Evolutionary conservation across 1,140 invertebrate genomes (phyloP).

Genomic region (Zaprionus lachaisei): DNA sequence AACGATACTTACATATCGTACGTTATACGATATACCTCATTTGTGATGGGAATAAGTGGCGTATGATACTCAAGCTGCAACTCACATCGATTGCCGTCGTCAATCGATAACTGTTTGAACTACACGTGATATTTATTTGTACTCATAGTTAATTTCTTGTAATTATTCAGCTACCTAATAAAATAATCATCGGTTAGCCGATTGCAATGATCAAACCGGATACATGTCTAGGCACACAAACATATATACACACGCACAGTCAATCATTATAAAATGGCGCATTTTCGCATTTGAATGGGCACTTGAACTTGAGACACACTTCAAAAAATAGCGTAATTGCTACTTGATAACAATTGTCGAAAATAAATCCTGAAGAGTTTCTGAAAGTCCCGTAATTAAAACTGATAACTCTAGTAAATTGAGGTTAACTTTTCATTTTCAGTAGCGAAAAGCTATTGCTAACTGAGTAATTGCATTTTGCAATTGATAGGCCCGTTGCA

Average conservation of each 20-base stretch:
- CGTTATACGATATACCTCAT: conserved; percentile 16
- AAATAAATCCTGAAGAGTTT: conserved; percentile 13
- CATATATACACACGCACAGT: conserved; percentile 4
- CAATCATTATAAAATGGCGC: conserved; percentile 22
- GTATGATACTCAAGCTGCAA: conserved; percentile 13
- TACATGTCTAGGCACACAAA: conserved; percentile 21
- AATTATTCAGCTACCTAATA: conserved; percentile 72
- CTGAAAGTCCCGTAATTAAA: conserved; percentile 19
- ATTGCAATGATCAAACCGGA: conserved; percentile 63
- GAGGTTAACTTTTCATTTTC: conserved; percentile 1
- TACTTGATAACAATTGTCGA: conserved; percentile 33
- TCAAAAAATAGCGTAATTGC: conserved; percentile 35
- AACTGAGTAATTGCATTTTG: conserved; percentile 10
- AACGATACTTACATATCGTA: neutral
- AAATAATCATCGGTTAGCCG: conserved; percentile 65
- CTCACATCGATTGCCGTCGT: conserved; percentile 9
- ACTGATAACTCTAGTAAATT: conserved; percentile 17
- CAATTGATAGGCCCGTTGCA: neutral
- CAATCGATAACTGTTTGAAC: conserved; percentile 21
- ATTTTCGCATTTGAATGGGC: conserved; percentile 11
- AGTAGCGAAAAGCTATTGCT: conserved; percentile 5
- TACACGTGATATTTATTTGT: conserved; percentile 46
- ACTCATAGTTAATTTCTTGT: conserved; percentile 66
- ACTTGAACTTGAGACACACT: conserved; percentile 43
- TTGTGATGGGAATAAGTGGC: conserved; percentile 35